Conservation (phyloP, 1,140 invertebrate genomes). For the Achroia grisella region DNA sequence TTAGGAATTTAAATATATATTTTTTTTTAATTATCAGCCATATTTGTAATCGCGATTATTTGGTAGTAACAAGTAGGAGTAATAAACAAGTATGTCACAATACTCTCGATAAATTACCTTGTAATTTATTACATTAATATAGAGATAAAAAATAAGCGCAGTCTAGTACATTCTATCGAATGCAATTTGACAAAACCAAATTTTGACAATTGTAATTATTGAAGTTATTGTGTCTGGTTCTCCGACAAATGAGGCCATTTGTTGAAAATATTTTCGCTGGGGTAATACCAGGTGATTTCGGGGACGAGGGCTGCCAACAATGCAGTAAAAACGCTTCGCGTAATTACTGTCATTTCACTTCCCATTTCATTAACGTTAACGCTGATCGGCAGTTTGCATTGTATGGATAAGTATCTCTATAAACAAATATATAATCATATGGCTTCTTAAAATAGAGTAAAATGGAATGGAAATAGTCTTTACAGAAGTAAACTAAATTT, state of each 20-base stretch:
- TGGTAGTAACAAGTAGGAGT: too few species aligned
- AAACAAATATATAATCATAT: too few species aligned
- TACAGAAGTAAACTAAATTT: too few species aligned
- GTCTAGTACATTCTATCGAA: too few species aligned
- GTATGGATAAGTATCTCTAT: conserved; percentile 10
- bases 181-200: neutral
- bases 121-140: too few species aligned
- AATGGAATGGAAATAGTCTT: too few species aligned
- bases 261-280: conserved; percentile 59
- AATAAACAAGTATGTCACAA: too few species aligned
- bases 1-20: too few species aligned
- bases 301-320: conserved; percentile 52
- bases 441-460: too few species aligned
- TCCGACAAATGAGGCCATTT: conserved; percentile 57
- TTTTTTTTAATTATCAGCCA: too few species aligned
- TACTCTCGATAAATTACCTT: too few species aligned
- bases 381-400: conserved; percentile 44
- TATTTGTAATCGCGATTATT: too few species aligned
- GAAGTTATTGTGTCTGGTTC: conserved; percentile 53
- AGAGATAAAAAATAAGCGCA: neutral
- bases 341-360: conserved; percentile 66
- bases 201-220: conserved; percentile 44
- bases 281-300: conserved; percentile 66
- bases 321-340: conserved; percentile 57
- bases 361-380: conserved; percentile 62